Base-by-base conservation (phyloP, 2,113 vertebrate species). In the Silurus glanis region DNA sequence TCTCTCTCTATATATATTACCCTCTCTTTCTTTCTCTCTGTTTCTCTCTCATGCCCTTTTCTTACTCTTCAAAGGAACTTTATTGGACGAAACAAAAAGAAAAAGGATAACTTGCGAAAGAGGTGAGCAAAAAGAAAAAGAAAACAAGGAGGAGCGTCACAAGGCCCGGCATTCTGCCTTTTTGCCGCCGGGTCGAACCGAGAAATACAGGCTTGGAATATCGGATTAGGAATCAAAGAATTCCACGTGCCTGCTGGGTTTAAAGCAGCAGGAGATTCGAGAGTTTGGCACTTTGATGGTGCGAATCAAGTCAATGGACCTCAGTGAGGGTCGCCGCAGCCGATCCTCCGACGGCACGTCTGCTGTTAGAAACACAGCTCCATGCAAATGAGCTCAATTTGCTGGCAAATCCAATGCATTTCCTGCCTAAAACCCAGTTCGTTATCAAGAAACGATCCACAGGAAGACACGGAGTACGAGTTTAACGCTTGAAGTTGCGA, bases 21-120 rank as follows among this genome's bases (percentile, higher is more conserved):
- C 2, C 79, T 80, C 13, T 80, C 78, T 61, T 6, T 66, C 9
- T 66, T 9, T 66, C 62, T n/a, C 62, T 37, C 37, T 37, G 37
- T 37, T 16, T 58, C 56, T 80, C 17, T 80, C 9, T 61, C 72
- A 1, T 37, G 2, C 82, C n/a, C 37, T 58, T 89, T 87, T 92
- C 90, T 91, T 91, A 91, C 90, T 88, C 91, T 93, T 95, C 93
- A 94, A 95, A 94, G 92, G 37, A 89, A 90, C 89, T 89, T 92
- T 90, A 92, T 92, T 93, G 91, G 88, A 90, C 85, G 90, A 85
- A 91, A 92, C 90, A 92, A 93, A 94, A 87, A 87, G 86, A 88
- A 86, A 91, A 86, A 89, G 91, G 85, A 86, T 90, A 89, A 91
- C 83, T 90, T 83, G 87, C 91, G 91, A 90, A 89, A 87, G 69